Conservation (phyloP, 1,140 invertebrate species). For the Neodiprion lecontei region DNA sequence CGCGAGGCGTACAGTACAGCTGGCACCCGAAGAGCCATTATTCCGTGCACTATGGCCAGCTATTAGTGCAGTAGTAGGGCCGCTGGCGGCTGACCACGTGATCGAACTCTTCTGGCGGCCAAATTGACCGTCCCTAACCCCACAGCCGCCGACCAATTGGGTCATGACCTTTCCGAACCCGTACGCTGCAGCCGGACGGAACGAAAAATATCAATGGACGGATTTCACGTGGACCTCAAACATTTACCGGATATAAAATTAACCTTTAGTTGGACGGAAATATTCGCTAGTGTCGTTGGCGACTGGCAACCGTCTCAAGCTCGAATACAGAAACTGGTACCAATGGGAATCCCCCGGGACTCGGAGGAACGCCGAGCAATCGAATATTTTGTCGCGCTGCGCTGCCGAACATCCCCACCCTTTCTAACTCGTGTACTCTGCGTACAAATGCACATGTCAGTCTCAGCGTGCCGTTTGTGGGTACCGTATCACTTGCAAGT, state of each 20-base stretch:
- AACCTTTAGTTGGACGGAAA: background rate
- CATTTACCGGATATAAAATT: conserved; percentile 1
- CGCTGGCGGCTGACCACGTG: conserved; percentile 1
- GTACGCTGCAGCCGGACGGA: background rate
- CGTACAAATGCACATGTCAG: background rate
- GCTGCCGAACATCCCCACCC: background rate
- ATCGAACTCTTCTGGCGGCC: background rate
- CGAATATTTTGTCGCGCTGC: background rate
- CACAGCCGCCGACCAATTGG: background rate
- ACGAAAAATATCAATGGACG: background rate
- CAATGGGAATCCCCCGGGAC: background rate
- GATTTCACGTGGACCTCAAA: background rate
- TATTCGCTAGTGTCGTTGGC: background rate
- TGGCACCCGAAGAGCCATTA: conserved; percentile 2
- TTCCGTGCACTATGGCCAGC: conserved; percentile 4
- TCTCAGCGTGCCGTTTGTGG: background rate
- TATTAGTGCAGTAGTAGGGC: conserved; percentile 1
- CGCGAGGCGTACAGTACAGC: background rate
- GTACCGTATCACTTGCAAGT: background rate
- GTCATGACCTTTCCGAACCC: background rate
- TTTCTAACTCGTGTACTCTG: background rate
- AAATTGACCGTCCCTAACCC: background rate
- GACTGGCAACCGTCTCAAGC: background rate
- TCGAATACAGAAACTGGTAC: background rate
- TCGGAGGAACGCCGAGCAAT: background rate